Conservation (phyloP, 2,113 vertebrate species). For the Poeciliopsis occidentalis region DNA sequence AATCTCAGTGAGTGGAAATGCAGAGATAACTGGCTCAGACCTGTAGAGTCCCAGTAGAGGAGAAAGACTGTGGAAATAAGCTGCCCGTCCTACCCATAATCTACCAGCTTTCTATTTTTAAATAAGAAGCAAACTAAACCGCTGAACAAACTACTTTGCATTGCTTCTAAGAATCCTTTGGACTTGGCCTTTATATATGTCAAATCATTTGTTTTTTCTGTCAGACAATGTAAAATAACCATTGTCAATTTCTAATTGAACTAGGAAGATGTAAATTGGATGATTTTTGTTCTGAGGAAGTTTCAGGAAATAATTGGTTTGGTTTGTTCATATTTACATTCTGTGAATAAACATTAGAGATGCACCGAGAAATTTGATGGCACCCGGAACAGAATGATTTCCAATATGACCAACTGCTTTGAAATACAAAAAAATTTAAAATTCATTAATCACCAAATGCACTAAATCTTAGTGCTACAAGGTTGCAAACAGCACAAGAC, state of each 20-base stretch:
- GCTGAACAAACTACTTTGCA: not conserved
- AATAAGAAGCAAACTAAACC: conserved; percentile 14
- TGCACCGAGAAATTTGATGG: too few relatives aligned
- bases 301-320: not conserved
- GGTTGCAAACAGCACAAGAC: not conserved
- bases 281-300: not conserved
- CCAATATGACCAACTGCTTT: not conserved
- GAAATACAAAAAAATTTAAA: not conserved
- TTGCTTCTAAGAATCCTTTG: conserved; percentile 2
- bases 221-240: conserved; percentile 3
- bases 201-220: not conserved
- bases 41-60: conserved; percentile 36
- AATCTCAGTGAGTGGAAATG: conserved; percentile 49
- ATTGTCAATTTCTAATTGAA: not conserved
- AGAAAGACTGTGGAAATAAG: conserved; percentile 44
- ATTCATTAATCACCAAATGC: not conserved
- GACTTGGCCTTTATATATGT: not conserved
- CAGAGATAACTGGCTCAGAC: conserved; percentile 58
- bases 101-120: conserved; percentile 47
- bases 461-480: not conserved
- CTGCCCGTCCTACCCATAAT: conserved; percentile 34
- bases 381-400: not conserved
- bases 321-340: not conserved
- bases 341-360: not conserved
- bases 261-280: not conserved